phyloP scores from a whole-genome alignment of 2,888 invertebrate species.

The Spilarctia lutea region DNA sequence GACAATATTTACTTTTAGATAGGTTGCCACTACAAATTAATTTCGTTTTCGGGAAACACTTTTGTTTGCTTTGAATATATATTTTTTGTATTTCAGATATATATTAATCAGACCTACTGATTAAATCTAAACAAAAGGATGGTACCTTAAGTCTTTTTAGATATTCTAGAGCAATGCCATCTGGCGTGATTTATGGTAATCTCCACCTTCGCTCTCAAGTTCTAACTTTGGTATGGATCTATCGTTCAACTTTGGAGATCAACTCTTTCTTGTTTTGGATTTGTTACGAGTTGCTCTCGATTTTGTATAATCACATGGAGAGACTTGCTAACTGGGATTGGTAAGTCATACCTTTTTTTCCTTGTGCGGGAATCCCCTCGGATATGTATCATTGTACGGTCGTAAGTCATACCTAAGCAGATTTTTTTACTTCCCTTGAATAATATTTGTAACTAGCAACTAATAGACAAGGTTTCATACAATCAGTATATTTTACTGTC shows the following conservation, averaged over 20 bases:
- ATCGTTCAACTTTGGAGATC: constrained; percentile 25
- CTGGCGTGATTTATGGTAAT: constrained; percentile 70
- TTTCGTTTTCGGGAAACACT: too few relatives aligned
- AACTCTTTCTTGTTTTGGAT: constrained; percentile 11
- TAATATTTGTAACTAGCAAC: too few relatives aligned
- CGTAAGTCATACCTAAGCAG: not conserved
- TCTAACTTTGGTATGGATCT: constrained; percentile 46
- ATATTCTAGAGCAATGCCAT: constrained; percentile 60
- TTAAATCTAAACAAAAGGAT: constrained; percentile 41
- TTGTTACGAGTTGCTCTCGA: not conserved
- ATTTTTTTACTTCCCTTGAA: not conserved
- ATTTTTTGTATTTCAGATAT: not conserved
- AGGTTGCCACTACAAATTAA: too few relatives aligned
- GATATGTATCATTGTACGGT: too few relatives aligned
- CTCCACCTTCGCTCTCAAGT: constrained; percentile 49
- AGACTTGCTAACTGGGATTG: not conserved
- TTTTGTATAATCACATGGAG: not conserved
- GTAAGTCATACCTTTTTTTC: not conserved
- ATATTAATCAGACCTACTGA: constrained; percentile 21
- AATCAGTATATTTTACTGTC: too few relatives aligned
- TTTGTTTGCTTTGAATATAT: too few relatives aligned
- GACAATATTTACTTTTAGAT: too few relatives aligned
- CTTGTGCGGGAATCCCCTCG: too few relatives aligned
- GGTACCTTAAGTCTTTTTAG: constrained; percentile 47
- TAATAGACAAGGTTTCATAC: too few relatives aligned